A percentile compares a stretch with the other conserved stretches of the same genome.
Evolutionary conservation across 2,113 vertebrate genomes (phyloP).

Genomic region (Menura novaehollandiae): DNA sequence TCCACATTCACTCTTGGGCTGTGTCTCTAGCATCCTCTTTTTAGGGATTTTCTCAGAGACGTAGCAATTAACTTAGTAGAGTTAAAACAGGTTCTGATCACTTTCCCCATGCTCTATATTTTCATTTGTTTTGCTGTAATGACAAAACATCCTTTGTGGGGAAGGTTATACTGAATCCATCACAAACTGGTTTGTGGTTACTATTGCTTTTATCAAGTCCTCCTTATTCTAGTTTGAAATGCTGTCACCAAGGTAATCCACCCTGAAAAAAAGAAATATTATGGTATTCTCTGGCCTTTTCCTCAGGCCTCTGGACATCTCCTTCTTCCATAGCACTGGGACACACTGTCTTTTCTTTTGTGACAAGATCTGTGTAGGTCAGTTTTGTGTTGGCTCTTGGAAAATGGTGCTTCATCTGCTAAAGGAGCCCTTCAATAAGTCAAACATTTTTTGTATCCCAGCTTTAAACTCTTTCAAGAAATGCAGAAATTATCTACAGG

Average conservation of each 20-base stretch:
- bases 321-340: neutral
- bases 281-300: neutral
- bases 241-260: neutral
- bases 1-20: neutral
- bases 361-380: neutral
- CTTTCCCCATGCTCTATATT: neutral
- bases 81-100: neutral
- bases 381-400: neutral
- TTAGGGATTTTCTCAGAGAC: neutral
- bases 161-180: neutral
- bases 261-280: neutral
- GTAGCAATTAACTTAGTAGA: neutral
- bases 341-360: neutral
- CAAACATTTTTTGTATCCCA: neutral
- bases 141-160: neutral
- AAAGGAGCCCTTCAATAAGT: neutral
- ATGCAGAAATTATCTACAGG: neutral
- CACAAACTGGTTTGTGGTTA: neutral
- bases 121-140: neutral
- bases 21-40: neutral
- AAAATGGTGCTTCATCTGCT: neutral
- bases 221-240: neutral
- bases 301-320: neutral
- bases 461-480: neutral
- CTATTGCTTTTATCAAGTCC: neutral